These are phyloP conservation scores for Pterophyllum scalare DNA, from an alignment of 2,113 vertebrate species.

Conservation along the genomic window DNA sequence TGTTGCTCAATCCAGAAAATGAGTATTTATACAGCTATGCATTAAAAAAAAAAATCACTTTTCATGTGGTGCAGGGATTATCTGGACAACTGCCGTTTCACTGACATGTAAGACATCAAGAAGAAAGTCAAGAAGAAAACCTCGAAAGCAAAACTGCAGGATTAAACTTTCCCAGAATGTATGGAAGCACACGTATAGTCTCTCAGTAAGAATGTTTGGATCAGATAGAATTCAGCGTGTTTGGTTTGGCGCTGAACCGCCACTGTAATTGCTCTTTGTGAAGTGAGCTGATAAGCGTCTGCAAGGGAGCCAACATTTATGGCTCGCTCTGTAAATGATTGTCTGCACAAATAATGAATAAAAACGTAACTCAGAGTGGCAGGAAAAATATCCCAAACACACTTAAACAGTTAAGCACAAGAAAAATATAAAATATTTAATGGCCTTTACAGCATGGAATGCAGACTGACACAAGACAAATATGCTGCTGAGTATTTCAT, in stretches of 20 bases:
- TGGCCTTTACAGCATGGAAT: background rate
- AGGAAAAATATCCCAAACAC: background rate
- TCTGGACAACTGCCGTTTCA: background rate
- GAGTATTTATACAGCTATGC: background rate
- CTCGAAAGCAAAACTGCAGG: background rate
- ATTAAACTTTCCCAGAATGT: background rate
- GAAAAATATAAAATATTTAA: background rate
- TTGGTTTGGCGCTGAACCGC: background rate
- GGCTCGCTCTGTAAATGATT: slow-evolving; percentile 3
- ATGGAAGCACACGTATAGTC: background rate
- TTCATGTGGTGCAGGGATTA: background rate
- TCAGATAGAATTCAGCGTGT: slow-evolving; percentile 5
- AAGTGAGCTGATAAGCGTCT: background rate
- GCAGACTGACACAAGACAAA: background rate
- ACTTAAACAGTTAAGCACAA: background rate
- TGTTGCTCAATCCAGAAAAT: background rate
- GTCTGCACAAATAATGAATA: background rate
- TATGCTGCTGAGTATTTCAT: background rate
- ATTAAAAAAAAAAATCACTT: background rate
- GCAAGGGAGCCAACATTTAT: slow-evolving; percentile 11
- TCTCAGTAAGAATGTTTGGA: slow-evolving; percentile 3
- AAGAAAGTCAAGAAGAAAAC: background rate
- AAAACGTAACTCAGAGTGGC: background rate
- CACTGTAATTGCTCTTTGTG: background rate
- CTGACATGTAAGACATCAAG: background rate